Evolutionary conservation across 1,140 invertebrate genomes (phyloP).

Genomic region (Ceratina calcarata): DNA sequence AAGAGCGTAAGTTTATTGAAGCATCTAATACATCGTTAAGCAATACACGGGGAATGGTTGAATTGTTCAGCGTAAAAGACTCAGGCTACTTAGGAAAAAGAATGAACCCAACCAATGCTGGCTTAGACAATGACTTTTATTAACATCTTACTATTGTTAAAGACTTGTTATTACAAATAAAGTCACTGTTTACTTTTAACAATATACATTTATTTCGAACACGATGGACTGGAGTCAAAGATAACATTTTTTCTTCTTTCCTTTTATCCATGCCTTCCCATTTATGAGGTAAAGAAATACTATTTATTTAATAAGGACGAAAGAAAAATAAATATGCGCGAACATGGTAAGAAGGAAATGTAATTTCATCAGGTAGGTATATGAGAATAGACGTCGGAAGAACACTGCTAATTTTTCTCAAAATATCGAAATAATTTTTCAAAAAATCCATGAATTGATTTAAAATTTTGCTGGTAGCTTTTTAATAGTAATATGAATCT

Average conservation of each 20-base stretch:
- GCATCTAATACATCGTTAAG: slow-evolving; percentile 40
- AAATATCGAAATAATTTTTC: too few relatives aligned
- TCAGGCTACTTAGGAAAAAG: slow-evolving; percentile 31
- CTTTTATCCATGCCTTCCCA: neutral
- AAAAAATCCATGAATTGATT: too few relatives aligned
- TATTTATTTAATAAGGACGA: neutral
- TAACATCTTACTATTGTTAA: slow-evolving; percentile 47
- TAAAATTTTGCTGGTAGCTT: too few relatives aligned
- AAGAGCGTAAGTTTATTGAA: slow-evolving; percentile 11
- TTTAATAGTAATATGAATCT: too few relatives aligned
- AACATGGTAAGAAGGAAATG: too few relatives aligned
- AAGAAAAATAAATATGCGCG: too few relatives aligned
- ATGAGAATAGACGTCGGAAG: too few relatives aligned
- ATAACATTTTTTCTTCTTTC: neutral
- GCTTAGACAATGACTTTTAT: slow-evolving; percentile 47
- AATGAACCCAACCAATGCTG: slow-evolving; percentile 34
- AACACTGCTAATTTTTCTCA: too few relatives aligned
- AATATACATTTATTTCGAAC: slow-evolving; percentile 17
- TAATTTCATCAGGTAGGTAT: too few relatives aligned
- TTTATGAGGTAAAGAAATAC: neutral
- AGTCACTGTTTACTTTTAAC: slow-evolving; percentile 52
- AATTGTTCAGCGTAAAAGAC: slow-evolving; percentile 38
- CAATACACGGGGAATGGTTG: slow-evolving; percentile 32
- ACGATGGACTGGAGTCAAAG: neutral
- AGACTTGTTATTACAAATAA: slow-evolving; percentile 48